These are phyloP conservation scores for Coboldia fuscipes DNA, from an alignment of 1,140 invertebrate species.

Conservation along the genomic window DNA sequence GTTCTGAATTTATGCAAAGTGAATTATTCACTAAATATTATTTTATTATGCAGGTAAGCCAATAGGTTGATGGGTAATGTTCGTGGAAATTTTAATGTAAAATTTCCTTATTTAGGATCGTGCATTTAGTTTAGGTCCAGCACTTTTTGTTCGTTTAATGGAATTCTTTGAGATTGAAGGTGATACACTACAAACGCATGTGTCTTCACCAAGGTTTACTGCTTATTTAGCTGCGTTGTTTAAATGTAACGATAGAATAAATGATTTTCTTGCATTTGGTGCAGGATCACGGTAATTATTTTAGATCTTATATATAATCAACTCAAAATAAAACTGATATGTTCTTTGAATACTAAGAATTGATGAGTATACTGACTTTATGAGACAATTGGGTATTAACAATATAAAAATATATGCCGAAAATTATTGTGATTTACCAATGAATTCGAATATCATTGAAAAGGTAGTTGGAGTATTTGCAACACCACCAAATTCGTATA, in stretches of 20 bases:
- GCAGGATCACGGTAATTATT: constrained; percentile 20
- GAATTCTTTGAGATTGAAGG: constrained; percentile 37
- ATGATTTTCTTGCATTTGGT: constrained; percentile 33
- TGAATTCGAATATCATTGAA: constrained; percentile 30
- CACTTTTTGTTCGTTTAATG: constrained; percentile 39
- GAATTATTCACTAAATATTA: constrained; percentile 28
- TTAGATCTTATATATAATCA: too few relatives aligned
- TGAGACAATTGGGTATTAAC: constrained; percentile 25
- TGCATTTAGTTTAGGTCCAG: constrained; percentile 51
- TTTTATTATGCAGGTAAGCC: constrained; percentile 30
- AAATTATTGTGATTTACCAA: constrained; percentile 31
- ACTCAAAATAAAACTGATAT: too few relatives aligned
- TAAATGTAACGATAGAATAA: constrained; percentile 31
- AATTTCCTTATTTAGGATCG: constrained; percentile 30
- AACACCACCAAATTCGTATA: constrained; percentile 53
- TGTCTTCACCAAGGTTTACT: constrained; percentile 46
- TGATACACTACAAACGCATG: constrained; percentile 46
- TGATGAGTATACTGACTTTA: constrained; percentile 30
- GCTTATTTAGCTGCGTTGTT: constrained; percentile 50
- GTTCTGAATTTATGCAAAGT: constrained; percentile 15
- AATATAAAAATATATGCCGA: constrained; percentile 35
- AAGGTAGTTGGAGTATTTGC: constrained; percentile 48
- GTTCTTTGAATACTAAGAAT: too few relatives aligned
- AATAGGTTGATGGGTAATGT: background rate
- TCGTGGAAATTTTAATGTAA: background rate